Conservation (phyloP, 2,113 vertebrate genomes). For the Eulemur macaco region DNA sequence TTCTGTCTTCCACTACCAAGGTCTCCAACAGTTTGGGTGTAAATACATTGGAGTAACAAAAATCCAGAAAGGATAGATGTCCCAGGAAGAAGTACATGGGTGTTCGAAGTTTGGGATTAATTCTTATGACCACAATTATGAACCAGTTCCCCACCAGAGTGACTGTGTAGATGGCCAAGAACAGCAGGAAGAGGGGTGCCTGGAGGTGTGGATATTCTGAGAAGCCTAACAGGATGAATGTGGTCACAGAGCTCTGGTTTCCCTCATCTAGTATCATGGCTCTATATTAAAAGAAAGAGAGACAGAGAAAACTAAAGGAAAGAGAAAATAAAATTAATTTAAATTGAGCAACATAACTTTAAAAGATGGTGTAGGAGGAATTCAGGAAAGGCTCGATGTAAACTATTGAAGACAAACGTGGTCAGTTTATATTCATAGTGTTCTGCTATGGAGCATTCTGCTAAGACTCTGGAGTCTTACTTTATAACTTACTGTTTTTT, state of each 20-base stretch:
- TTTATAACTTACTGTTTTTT: background rate
- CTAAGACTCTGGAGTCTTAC: background rate
- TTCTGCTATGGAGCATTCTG: background rate
- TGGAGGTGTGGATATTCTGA: constrained; percentile 45
- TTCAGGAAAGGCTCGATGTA: accelerated
- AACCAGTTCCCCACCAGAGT: constrained; percentile 62
- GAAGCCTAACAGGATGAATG: constrained; percentile 60
- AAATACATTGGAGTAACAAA: constrained; percentile 68
- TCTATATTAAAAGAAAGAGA: too few species aligned
- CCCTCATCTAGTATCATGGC: background rate
- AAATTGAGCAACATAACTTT: background rate
- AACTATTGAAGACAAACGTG: accelerated
- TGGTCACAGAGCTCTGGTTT: constrained; percentile 59
- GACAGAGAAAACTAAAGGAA: background rate
- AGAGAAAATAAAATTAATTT: background rate
- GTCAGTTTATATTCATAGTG: accelerated
- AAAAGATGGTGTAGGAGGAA: accelerated
- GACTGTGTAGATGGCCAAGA: constrained; percentile 46
- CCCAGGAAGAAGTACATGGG: constrained; percentile 75
- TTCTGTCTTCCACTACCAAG: constrained; percentile 57
- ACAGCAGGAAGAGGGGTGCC: constrained; percentile 28
- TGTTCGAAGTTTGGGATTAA: constrained; percentile 60
- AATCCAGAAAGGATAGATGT: constrained; percentile 64
- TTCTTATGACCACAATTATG: constrained; percentile 48
- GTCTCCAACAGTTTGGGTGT: constrained; percentile 62